Base-by-base conservation (phyloP, 2,888 invertebrate genomes). In the Thecophora atra region DNA sequence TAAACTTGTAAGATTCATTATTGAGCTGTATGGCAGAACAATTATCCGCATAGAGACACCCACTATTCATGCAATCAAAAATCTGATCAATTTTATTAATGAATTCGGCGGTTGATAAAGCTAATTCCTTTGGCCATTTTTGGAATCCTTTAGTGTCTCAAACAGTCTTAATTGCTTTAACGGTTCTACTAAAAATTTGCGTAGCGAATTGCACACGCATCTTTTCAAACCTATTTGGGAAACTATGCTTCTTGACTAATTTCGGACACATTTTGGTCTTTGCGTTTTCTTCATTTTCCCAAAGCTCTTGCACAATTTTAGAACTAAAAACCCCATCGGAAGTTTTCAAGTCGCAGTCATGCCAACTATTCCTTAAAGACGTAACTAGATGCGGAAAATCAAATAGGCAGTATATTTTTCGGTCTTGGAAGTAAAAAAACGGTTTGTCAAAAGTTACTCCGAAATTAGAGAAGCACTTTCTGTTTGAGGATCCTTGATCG, bases 241-340 rank as follows among this genome's bases (percentile, higher is more conserved):
- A n/a, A n/a, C n/a, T n/a, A n/a, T n/a, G n/a, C 30, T 51, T 4
- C 26, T 54, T 70, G 21, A 65, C 64, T 63, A 66, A 62, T 24
- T 73, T 74, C 21, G 70, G 64, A 21, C 72, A 72, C 56, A 65
- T 72, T 72, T 69, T 72, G 13, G 64, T 70, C 65, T 24, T 44
- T 17, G 21, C 15, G 52, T 44, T 72, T 62, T 28, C 17, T 65
- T 71, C 71, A 42, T 37, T 47, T 21, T 71, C 65, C 51, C 64
- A 71, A 19, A 71, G 54, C 64, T 71, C 71, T 21, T 54, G 30
- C 44, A 71, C 47, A 52, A 71, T 64, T 28, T 30, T 63, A 37
- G 64, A 71, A 54, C 64, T 71, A 17, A 64, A 51, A 52, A n/a
- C 15, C 17, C 71, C 71, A 64, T 71, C 63, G 21, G 64, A 62